phyloP scores from a whole-genome alignment of 2,888 invertebrate species.

The Galerucella nymphaeae region DNA sequence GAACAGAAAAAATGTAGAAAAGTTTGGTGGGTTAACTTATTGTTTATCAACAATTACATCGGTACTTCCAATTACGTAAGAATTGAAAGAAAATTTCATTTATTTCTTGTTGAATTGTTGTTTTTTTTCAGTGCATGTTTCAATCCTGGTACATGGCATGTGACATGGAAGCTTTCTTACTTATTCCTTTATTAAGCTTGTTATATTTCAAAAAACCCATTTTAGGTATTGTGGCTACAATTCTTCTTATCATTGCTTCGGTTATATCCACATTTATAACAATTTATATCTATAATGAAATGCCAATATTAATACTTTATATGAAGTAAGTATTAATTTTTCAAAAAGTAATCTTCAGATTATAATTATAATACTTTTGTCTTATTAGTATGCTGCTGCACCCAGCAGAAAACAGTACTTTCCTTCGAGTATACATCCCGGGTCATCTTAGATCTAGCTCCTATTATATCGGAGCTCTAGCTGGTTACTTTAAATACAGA shows the following conservation, averaged over 20 bases:
- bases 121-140: constrained; percentile 66
- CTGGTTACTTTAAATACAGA: constrained; percentile 56
- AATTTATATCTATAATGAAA: constrained; percentile 54
- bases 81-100: constrained; percentile 9
- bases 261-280: constrained; percentile 53
- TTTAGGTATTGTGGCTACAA: constrained; percentile 47
- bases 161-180: constrained; percentile 53
- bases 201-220: constrained; percentile 54
- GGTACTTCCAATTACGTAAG: constrained; percentile 71
- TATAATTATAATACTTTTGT: constrained; percentile 12
- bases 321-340: constrained; percentile 56
- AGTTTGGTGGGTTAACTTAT: constrained; percentile 61
- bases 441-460: constrained; percentile 58
- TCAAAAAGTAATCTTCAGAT: no score
- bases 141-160: constrained; percentile 67
- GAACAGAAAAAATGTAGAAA: constrained; percentile 67
- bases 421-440: constrained; percentile 57
- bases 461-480: constrained; percentile 57
- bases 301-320: constrained; percentile 56
- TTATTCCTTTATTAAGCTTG: constrained; percentile 53
- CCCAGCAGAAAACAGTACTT: constrained; percentile 55
- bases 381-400: constrained; percentile 52
- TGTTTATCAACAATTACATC: constrained; percentile 79
- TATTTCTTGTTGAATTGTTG: not conserved
- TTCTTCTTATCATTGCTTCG: constrained; percentile 49